Evolutionary conservation across 2,113 vertebrate species (phyloP).

Genomic region (Entelurus aequoreus): DNA sequence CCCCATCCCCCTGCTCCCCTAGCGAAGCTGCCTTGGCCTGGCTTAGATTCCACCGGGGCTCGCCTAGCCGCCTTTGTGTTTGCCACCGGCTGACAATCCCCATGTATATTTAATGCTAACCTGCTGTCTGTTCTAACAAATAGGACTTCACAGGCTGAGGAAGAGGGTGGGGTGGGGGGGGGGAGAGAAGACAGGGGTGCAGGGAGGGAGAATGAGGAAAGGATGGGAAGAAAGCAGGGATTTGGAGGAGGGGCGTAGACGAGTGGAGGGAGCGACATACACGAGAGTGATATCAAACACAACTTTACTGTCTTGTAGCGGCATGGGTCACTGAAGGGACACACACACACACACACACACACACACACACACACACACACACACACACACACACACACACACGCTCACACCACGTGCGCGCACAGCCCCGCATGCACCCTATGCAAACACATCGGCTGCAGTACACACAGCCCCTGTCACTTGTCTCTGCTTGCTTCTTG

Average conservation of each 20-base stretch:
- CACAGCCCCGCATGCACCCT: constrained; percentile 19
- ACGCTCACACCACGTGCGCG: constrained; percentile 20
- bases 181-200: not conserved
- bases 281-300: constrained; percentile 57
- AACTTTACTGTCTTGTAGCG: constrained; percentile 45
- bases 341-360: constrained; percentile 26
- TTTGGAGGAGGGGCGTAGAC: constrained; percentile 23
- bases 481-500: constrained; percentile 14
- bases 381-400: constrained; percentile 19
- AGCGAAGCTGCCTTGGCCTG: constrained; percentile 54
- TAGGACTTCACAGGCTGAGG: constrained; percentile 69
- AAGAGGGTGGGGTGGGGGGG: constrained; percentile 9
- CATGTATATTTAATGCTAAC: constrained; percentile 83
- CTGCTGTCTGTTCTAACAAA: constrained; percentile 82
- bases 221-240: constrained; percentile 24
- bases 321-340: constrained; percentile 52
- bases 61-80: constrained; percentile 70
- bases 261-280: constrained; percentile 8
- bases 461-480: constrained; percentile 26
- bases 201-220: not conserved
- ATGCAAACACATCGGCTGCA: constrained; percentile 39
- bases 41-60: constrained; percentile 51
- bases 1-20: constrained; percentile 32
- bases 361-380: constrained; percentile 25
- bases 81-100: constrained; percentile 74